phyloP scores from a whole-genome alignment of 1,140 invertebrate genomes.

The Gryllus bimaculatus region DNA sequence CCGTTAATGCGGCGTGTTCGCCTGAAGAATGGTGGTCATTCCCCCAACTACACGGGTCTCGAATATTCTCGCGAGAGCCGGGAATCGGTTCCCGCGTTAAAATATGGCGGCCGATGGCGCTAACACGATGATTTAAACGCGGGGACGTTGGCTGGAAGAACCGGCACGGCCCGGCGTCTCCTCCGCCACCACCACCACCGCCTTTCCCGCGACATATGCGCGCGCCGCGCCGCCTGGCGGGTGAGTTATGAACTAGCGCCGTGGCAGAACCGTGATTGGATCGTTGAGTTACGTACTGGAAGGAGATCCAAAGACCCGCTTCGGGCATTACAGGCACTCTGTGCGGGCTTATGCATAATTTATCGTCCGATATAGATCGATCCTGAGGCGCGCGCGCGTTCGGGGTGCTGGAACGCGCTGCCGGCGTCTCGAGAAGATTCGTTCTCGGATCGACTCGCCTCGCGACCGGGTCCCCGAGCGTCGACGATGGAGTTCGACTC shows the following conservation, averaged over 20 bases:
- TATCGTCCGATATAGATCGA: constrained; percentile 4
- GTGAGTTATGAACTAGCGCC: background rate
- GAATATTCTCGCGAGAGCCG: background rate
- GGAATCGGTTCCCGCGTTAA: background rate
- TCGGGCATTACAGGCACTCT: background rate
- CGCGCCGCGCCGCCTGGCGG: too few species aligned
- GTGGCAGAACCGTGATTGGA: background rate
- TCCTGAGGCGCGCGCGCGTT: background rate
- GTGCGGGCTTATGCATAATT: background rate
- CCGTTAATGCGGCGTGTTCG: background rate
- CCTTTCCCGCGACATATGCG: background rate
- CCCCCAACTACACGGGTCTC: background rate
- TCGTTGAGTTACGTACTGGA: background rate
- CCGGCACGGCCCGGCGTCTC: background rate
- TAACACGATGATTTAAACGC: background rate
- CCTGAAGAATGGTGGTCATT: constrained; percentile 1
- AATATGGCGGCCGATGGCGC: background rate
- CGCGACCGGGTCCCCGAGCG: too few species aligned
- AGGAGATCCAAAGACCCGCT: background rate
- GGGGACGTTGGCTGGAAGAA: background rate
- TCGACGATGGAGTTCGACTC: background rate
- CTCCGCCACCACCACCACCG: background rate
- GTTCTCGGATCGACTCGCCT: too few species aligned
- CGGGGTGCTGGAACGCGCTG: background rate
- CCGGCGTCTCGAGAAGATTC: background rate